A percentile compares a stretch with the other conserved stretches of the same genome.
phyloP scores from a whole-genome alignment of 2,888 invertebrate genomes.

The Trichogramma evanescens region DNA sequence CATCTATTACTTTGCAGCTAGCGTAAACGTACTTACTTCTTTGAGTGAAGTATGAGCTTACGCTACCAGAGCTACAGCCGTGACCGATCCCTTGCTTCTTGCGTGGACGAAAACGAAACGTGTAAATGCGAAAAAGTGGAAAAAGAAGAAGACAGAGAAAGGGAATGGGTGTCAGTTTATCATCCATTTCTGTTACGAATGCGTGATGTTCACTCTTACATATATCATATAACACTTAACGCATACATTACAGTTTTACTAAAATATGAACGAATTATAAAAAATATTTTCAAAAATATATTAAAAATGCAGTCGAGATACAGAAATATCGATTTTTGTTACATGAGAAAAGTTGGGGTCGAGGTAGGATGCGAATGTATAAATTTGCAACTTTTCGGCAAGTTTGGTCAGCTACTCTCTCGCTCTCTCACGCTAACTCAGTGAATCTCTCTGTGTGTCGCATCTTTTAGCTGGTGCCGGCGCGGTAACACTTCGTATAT shows the following conservation, averaged over 20 bases:
- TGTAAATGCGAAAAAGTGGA: conserved; percentile 10
- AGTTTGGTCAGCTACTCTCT: neutral
- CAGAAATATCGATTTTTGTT: too few species aligned
- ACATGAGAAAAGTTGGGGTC: conserved; percentile 11
- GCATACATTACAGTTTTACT: conserved; percentile 27
- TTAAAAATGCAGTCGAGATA: too few species aligned
- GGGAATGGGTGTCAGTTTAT: conserved; percentile 24
- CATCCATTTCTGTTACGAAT: conserved; percentile 44
- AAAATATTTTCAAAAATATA: too few species aligned
- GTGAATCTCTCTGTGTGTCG: neutral
- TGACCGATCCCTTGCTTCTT: conserved; percentile 25
- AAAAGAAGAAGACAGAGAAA: conserved; percentile 21
- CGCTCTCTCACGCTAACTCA: neutral
- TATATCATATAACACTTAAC: conserved; percentile 44
- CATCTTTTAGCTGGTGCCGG: neutral
- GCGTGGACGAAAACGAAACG: conserved; percentile 16
- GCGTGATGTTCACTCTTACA: conserved; percentile 43
- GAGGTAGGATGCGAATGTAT: conserved; percentile 23
- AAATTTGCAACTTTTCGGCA: conserved; percentile 6
- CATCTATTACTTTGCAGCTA: conserved; percentile 44
- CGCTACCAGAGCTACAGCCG: conserved; percentile 20
- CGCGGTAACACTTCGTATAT: neutral
- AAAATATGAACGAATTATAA: too few species aligned
- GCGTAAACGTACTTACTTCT: conserved; percentile 1
- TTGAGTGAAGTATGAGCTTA: neutral